Base-by-base conservation (phyloP, 2,797 vertebrate genomes). In the Momotus momota region DNA sequence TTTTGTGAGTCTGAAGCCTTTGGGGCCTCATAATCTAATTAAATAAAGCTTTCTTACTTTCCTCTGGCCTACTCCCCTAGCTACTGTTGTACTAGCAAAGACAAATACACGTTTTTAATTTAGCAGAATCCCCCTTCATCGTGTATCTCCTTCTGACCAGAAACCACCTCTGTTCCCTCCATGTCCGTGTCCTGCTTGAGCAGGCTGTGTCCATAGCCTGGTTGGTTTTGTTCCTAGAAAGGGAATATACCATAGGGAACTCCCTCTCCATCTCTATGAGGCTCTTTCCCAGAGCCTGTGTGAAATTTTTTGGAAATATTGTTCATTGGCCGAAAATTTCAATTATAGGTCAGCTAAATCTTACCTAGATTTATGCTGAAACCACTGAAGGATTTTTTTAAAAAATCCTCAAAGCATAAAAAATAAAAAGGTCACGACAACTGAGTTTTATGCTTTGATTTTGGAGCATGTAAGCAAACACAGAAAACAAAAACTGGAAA, bases 1-100 rank as follows among this genome's bases (percentile, higher is more conserved):
- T 95, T 92, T 90, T 67, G 78, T 88, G 69, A 95, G 86, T 45
- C 81, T 88, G 83, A 96, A 94, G 88, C 96, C 93, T 93, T 94
- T 96, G 92, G 93, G 95, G 90, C 88, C 83, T 92, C 67, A 67
- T 95, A 93, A 96, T 96, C 96, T 96, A 96, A 97, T 96, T 96
- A 96, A 97, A 91, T 87, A 94, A 85, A 93, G 90, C 90, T 82
- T 94, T 89, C 92, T 88, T 66, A 64, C 88, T 95, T 95, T 73
- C 64, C 45, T 93, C 84, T 80, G 26, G 77, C 78, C 90, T 78
- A 83, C 21, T 96, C 67, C 93, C 94, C 60, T 54, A 73, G 78
- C 86, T 92, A 71, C 88, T 88, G 69, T 86, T 80, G 71, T 87
- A 84, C 38, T 69, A 90, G 48, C 57, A 86, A 90, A 96, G 93